These are phyloP conservation scores for Sesia bembeciformis DNA, from an alignment of 2,888 invertebrate species.

Conservation along the genomic window DNA sequence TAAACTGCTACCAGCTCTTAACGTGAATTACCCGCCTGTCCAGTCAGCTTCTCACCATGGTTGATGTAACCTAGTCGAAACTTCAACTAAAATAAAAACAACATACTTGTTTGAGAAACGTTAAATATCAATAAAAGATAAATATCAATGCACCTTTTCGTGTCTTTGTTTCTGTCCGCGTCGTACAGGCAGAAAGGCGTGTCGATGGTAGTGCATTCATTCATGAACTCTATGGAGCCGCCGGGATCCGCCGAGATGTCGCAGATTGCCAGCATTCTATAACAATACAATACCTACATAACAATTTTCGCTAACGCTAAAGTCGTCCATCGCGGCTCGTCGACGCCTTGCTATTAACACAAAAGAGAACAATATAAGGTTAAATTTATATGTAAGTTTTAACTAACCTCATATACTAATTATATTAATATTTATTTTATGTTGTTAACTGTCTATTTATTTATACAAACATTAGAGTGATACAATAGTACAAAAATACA, in stretches of 20 bases:
- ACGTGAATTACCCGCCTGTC: no score
- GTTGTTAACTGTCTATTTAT: no score
- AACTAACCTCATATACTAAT: no score
- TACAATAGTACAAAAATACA: no score
- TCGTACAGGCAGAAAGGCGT: slow-evolving; percentile 99
- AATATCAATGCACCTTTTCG: slow-evolving; percentile 78
- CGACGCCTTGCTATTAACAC: no score
- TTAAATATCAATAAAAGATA: background rate
- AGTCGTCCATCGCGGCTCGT: no score
- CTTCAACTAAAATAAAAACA: background rate
- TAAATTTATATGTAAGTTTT: no score
- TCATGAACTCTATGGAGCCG: slow-evolving; percentile 99
- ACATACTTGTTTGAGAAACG: background rate
- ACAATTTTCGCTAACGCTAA: background rate
- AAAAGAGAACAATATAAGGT: no score
- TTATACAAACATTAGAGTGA: no score
- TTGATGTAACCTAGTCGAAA: background rate
- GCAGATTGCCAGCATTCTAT: slow-evolving; percentile 93
- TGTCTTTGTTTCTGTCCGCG: slow-evolving; percentile 97
- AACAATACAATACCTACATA: slow-evolving; percentile 2
- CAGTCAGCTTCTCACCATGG: background rate
- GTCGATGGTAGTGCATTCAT: slow-evolving; percentile 99
- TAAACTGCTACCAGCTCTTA: no score
- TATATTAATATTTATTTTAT: no score
- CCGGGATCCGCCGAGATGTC: slow-evolving; percentile 99